Conservation (phyloP, 2,113 vertebrate species). For the Cephalopterus ornatus region DNA sequence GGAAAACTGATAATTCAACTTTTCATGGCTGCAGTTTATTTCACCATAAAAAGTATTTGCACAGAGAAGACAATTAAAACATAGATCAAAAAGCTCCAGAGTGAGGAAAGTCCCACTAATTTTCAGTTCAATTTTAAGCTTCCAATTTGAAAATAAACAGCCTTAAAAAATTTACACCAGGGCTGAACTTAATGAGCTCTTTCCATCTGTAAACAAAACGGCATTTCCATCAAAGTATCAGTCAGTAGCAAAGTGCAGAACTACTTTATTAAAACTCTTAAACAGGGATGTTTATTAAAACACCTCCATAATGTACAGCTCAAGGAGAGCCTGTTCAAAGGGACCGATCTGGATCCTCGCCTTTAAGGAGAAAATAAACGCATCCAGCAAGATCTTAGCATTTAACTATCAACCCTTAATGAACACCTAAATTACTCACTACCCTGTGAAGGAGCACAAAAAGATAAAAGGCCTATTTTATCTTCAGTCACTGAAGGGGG, state of each 20-base stretch:
- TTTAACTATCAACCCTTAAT: conserved; percentile 10
- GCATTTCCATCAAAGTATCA: not conserved
- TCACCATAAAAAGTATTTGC: not conserved
- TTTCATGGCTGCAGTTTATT: not conserved
- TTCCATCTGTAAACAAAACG: not conserved
- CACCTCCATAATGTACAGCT: not conserved
- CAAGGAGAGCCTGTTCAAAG: not conserved
- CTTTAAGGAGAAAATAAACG: conserved; percentile 3
- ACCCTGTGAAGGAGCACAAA: not conserved
- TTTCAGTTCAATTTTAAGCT: not conserved
- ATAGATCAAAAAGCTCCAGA: not conserved
- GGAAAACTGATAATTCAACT: not conserved
- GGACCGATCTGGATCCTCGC: rapidly evolving
- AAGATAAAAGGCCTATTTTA: conserved; percentile 32
- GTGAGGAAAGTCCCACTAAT: not conserved
- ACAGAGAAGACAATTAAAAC: not conserved
- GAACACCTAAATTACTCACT: conserved; percentile 1
- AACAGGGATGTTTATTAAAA: not conserved
- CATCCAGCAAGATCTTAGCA: not conserved
- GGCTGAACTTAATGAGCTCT: not conserved
- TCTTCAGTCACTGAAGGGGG: not conserved
- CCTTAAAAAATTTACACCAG: not conserved
- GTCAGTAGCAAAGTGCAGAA: not conserved
- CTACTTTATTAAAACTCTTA: not conserved
- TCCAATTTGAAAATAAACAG: not conserved